A percentile compares a stretch with the other conserved stretches of the same genome.
These are phyloP conservation scores for Xiphophorus couchianus DNA, from an alignment of 2,113 vertebrate genomes.

Conservation along the genomic window DNA sequence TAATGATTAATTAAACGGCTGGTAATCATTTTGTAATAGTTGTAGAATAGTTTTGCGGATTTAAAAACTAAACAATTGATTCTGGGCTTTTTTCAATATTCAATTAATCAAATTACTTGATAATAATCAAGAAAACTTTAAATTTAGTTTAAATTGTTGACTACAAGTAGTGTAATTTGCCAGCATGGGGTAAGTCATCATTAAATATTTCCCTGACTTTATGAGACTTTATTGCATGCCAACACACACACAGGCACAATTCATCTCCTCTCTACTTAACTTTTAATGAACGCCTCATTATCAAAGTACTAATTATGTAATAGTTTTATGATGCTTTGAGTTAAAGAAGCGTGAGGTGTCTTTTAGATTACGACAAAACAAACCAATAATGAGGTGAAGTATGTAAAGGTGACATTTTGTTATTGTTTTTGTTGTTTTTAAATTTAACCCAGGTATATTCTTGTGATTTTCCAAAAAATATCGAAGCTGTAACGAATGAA, in stretches of 20 bases:
- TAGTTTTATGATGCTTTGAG: conserved; percentile 34
- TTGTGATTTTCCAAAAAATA: too few relatives aligned
- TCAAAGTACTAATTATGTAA: conserved; percentile 49
- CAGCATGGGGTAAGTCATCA: conserved; percentile 65
- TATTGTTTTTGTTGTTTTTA: conserved; percentile 37
- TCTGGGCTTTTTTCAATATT: conserved; percentile 6
- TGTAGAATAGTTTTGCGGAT: conserved; percentile 30
- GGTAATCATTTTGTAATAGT: conserved; percentile 54
- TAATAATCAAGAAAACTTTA: conserved; percentile 23
- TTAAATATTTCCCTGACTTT: conserved; percentile 54
- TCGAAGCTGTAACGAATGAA: conserved; percentile 16
- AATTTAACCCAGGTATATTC: not conserved
- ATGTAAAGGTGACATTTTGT: conserved; percentile 15
- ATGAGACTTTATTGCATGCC: conserved; percentile 25
- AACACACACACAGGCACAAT: not conserved
- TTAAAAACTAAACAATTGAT: conserved; percentile 34
- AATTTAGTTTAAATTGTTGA: conserved; percentile 53
- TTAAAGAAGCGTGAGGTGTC: conserved; percentile 31
- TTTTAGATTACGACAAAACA: conserved; percentile 18
- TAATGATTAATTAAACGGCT: conserved; percentile 65
- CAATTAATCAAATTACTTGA: conserved; percentile 4
- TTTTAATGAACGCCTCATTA: conserved; percentile 52
- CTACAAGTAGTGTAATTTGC: conserved; percentile 53
- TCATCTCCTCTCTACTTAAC: conserved; percentile 31
- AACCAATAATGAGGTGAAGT: not conserved